Evolutionary conservation across 2,113 vertebrate species (phyloP), one percentile per base, ranked within the genome.

Genomic region (Syngnathus floridae): DNA sequence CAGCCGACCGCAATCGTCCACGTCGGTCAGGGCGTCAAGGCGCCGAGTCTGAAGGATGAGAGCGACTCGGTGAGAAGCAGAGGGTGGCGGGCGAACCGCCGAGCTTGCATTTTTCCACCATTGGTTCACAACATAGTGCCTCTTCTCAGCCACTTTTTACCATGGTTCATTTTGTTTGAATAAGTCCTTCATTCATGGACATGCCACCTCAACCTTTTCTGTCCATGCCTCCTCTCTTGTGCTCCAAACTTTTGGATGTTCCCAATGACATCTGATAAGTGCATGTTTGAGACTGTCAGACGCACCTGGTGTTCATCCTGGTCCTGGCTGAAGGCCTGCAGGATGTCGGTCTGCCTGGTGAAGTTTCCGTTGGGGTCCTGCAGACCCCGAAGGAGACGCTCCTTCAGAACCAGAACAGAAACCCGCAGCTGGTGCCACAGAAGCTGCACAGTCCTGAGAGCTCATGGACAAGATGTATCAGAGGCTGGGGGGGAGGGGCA

Each of bases 361-460:
- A 92, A 98, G 91, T 99, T 99, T 58, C 97, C 97, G 92, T 99
- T 99, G 85, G 96, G 92, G 67, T 99, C 97, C 88, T 98, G 97
- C 7, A 99, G 89, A n/a, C 96, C 93, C 84, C 96, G 96, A n/a
- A 99, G 92, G 76, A 99, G 95, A 16, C 97, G 93, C 64, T 99
- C 97, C 74, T 95, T 93, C 78, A 99, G 91, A 75, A 99, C 97
- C 73, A 99, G 90, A 67, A 98, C 96, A 0, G 97, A 98, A 59
- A 99, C 97, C n/a, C 97, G 90, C 16, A 99, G 92, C 89, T 98
- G 97, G 73, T 98, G 96, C 97, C 96, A 99, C 74, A 99, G 93
- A 17, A 99, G 90, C 86, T 99, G 97, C 69, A 88, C 87, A 1
- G 84, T 84, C 77, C 87, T 88, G 74, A 11, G 66, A 6, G 31